Conservation (phyloP, 1,140 invertebrate species). For the Gryllus bimaculatus region DNA sequence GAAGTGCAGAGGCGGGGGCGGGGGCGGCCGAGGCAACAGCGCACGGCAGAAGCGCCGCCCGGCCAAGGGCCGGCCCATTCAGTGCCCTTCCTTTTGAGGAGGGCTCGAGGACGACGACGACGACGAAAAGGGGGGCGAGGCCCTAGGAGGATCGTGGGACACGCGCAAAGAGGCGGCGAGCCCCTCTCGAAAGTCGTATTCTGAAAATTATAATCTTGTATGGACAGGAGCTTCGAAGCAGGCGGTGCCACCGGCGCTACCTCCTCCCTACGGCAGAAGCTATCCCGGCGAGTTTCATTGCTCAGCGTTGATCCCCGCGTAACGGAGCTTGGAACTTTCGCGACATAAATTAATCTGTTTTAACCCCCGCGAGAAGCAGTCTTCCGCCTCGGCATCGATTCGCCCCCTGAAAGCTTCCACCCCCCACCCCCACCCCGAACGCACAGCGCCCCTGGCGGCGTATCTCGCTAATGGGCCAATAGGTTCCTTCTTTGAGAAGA, state of each 20-base stretch:
- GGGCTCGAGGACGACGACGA: neutral
- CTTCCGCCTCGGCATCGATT: neutral
- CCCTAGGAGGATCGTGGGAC: neutral
- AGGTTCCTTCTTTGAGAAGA: neutral
- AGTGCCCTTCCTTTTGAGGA: neutral
- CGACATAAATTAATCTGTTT: conserved; percentile 5
- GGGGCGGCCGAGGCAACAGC: neutral
- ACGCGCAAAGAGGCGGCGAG: neutral
- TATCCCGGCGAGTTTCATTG: neutral
- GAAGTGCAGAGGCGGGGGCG: too few species aligned
- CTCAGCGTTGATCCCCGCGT: neutral
- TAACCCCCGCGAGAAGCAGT: neutral
- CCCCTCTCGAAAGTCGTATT: neutral
- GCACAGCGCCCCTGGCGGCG: too few species aligned
- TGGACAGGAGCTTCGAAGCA: neutral
- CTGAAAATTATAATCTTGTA: neutral
- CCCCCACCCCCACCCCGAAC: too few species aligned
- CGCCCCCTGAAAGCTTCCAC: too few species aligned
- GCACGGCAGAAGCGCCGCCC: neutral
- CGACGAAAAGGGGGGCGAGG: too few species aligned
- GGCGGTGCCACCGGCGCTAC: neutral
- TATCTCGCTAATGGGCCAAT: neutral
- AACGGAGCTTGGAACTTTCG: neutral
- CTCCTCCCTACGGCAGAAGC: neutral
- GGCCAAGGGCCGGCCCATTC: neutral